Evolutionary conservation across 2,113 vertebrate species (phyloP).

Genomic region (Gambusia holbrooki): DNA sequence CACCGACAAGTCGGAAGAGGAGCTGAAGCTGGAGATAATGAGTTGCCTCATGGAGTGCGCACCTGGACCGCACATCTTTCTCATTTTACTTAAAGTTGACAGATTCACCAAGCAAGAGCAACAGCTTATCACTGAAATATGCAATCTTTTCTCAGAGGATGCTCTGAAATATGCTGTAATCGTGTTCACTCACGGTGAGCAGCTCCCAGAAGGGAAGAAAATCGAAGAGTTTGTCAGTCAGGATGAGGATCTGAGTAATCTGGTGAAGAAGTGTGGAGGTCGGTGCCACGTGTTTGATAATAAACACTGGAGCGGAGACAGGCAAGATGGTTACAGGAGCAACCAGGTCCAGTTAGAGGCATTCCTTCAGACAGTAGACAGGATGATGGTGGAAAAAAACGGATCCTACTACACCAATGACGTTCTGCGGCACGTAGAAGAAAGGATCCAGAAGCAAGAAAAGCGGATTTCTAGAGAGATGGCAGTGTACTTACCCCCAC

Average conservation of each 20-base stretch:
- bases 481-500: neutral
- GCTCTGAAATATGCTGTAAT: constrained; percentile 38
- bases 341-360: constrained; percentile 44
- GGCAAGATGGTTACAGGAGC: constrained; percentile 15
- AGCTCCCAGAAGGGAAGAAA: constrained; percentile 11
- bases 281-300: constrained; percentile 63
- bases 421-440: constrained; percentile 17
- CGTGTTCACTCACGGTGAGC: constrained; percentile 61
- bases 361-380: constrained; percentile 51
- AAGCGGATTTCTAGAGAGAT: neutral
- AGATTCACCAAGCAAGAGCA: constrained; percentile 43
- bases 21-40: constrained; percentile 37
- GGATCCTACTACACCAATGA: constrained; percentile 47
- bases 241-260: constrained; percentile 10
- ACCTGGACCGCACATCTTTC: constrained; percentile 62
- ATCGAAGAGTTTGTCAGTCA: constrained; percentile 47
- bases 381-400: constrained; percentile 22
- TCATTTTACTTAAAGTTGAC: constrained; percentile 59
- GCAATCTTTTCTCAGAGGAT: constrained; percentile 31
- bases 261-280: constrained; percentile 50
- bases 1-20: constrained; percentile 3
- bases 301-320: constrained; percentile 43
- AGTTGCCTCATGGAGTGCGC: constrained; percentile 38
- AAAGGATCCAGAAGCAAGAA: neutral
- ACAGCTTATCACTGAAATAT: constrained; percentile 14